Conservation (phyloP, 2,113 vertebrate species). For the Sminthopsis crassicaudata region DNA sequence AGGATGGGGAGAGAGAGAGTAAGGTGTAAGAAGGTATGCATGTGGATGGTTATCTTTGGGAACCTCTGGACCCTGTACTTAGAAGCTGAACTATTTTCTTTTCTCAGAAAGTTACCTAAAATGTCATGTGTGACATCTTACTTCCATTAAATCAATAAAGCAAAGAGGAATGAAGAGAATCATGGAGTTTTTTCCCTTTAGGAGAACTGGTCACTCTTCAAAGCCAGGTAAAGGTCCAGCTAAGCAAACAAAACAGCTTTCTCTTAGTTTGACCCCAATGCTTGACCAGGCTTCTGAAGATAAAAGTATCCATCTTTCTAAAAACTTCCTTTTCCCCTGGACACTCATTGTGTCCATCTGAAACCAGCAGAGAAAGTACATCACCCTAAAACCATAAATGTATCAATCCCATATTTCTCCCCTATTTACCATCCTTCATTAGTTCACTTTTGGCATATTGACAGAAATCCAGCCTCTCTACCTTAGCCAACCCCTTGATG, state of each 20-base stretch:
- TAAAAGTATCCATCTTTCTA: conserved; percentile 22
- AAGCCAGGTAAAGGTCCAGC: conserved; percentile 14
- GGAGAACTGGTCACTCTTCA: neutral
- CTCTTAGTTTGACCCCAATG: neutral
- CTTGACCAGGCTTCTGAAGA: conserved; percentile 8
- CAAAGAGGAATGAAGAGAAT: neutral
- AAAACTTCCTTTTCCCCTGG: conserved; percentile 1
- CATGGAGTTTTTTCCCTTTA: neutral
- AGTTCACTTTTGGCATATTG: conserved; percentile 16
- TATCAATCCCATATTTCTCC: neutral
- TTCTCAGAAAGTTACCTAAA: conserved; percentile 30
- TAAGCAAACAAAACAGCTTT: neutral
- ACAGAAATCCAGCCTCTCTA: conserved; percentile 26
- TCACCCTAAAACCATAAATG: neutral
- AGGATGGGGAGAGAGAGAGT: neutral
- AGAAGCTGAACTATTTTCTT: neutral
- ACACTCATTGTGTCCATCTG: conserved; percentile 3
- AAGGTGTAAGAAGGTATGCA: neutral
- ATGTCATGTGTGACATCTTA: neutral
- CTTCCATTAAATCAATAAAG: neutral
- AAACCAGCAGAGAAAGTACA: neutral
- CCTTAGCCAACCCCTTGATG: conserved; percentile 38
- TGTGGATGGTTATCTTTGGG: neutral
- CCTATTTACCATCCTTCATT: neutral
- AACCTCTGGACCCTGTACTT: neutral